Base-by-base conservation (phyloP, 1,140 invertebrate species). In the Drosophila santomea region DNA sequence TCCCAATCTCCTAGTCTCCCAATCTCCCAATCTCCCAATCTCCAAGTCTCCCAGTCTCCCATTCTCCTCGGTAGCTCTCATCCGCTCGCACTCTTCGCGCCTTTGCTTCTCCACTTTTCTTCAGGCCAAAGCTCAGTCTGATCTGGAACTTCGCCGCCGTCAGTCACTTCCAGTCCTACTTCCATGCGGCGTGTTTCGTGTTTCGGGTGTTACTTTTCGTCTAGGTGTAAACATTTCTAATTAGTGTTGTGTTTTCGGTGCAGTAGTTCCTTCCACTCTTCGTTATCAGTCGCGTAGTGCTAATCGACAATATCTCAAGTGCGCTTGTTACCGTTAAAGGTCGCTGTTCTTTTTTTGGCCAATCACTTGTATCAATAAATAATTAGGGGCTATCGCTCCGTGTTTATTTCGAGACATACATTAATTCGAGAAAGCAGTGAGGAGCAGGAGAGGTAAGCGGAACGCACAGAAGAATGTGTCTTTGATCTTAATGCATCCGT, bases 281-380 rank as follows among this genome's bases (percentile, higher is more conserved):
- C 28, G 54, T 58, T 75, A 75, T 74, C 72, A 74, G 71, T 59
- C 72, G 73, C 43, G 72, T 45, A 44, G 59, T 74, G 71, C 59
- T 74, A 74, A 76, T 76, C 73, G 45, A 20, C 20, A 7, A 7
- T 28, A 38, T 38, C 45, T 74, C 51, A 74, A 76, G 73, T 76
- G 61, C 61, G 41, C 62, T 41, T 41, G 57, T 47, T n/a, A 23
- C 12, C 64, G 20, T 75, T 36, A 73, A 73, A 52, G 17, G 17
- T 35, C 52, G 23, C 38, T n/a, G 17, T 74, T 63, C 23, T 51
- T 25, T 57, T 56, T 55, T 44, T 12, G 72, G 44, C 60, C 23
- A 66, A 75, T 66, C 71, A 75, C 61, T 43, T 81, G 80, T 45
- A 86, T 68, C 83, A 81, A 86, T 85, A 86, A 61, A 64, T 59